These are phyloP conservation scores for Toxotes jaculatrix DNA, from an alignment of 2,113 vertebrate genomes.

Conservation along the genomic window DNA sequence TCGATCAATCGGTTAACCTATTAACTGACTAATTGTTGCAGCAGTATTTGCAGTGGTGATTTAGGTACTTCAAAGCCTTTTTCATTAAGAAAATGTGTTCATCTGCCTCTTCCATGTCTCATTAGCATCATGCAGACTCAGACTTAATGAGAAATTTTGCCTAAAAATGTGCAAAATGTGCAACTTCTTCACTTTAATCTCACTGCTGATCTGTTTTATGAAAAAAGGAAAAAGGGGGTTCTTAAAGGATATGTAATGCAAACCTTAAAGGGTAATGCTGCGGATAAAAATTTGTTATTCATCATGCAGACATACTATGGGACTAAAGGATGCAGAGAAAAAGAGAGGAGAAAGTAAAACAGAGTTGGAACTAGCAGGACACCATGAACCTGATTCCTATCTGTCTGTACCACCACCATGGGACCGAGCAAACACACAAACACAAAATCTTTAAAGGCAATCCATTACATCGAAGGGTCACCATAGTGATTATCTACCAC, in stretches of 20 bases:
- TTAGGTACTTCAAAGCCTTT: not conserved
- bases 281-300: not conserved
- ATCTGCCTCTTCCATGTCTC: no score
- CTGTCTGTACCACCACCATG: conserved; percentile 44
- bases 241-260: conserved; percentile 3
- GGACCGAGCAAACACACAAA: conserved; percentile 30
- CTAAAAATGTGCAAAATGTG: not conserved
- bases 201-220: not conserved
- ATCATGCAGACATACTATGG: not conserved
- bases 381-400: conserved; percentile 55
- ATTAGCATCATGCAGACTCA: no score
- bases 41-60: not conserved
- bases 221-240: conserved; percentile 7
- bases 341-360: not conserved
- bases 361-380: conserved; percentile 13
- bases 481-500: conserved; percentile 70
- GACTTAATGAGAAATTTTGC: no score
- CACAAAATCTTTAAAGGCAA: conserved; percentile 53
- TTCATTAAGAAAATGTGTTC: not conserved
- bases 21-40: not conserved
- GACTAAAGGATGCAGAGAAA: not conserved
- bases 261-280: not conserved
- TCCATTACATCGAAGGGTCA: conserved; percentile 48
- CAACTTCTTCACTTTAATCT: conserved; percentile 20
- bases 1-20: not conserved